A percentile compares a stretch with the other conserved stretches of the same genome.
Conservation (phyloP, 2,797 vertebrate genomes). For the Hydrophis major region DNA sequence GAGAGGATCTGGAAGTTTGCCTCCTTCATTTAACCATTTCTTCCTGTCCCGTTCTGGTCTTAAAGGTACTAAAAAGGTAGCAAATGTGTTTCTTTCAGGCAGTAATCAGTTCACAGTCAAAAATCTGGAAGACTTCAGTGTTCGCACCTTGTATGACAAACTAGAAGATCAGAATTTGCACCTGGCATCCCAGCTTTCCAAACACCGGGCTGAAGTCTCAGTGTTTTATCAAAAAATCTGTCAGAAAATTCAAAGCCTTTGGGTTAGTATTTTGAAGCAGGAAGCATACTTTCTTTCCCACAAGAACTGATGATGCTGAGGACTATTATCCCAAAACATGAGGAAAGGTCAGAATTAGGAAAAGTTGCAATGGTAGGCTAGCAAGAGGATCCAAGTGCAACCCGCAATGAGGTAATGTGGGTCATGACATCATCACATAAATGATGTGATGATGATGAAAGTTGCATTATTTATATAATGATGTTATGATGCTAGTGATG, state of each 20-base stretch:
- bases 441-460: neutral
- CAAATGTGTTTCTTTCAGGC: conserved; percentile 62
- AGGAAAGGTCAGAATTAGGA: neutral
- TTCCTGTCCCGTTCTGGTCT: neutral
- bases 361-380: neutral
- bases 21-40: neutral
- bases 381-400: neutral
- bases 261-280: conserved; percentile 67
- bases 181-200: conserved; percentile 84
- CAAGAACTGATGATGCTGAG: neutral
- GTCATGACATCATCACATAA: neutral
- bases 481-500: neutral
- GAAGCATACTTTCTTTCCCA: neutral
- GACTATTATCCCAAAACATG: neutral
- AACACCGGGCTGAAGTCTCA: conserved; percentile 81
- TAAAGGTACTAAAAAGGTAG: neutral
- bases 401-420: neutral
- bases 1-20: neutral
- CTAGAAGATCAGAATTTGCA: conserved; percentile 93
- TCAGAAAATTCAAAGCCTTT: conserved; percentile 75
- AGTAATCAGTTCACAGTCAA: neutral
- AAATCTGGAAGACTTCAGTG: conserved; percentile 87
- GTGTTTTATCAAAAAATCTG: conserved; percentile 83
- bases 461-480: neutral
- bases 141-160: conserved; percentile 89